These are phyloP conservation scores for Edolisoma coerulescens DNA, from an alignment of 2,113 vertebrate species.

Conservation along the genomic window DNA sequence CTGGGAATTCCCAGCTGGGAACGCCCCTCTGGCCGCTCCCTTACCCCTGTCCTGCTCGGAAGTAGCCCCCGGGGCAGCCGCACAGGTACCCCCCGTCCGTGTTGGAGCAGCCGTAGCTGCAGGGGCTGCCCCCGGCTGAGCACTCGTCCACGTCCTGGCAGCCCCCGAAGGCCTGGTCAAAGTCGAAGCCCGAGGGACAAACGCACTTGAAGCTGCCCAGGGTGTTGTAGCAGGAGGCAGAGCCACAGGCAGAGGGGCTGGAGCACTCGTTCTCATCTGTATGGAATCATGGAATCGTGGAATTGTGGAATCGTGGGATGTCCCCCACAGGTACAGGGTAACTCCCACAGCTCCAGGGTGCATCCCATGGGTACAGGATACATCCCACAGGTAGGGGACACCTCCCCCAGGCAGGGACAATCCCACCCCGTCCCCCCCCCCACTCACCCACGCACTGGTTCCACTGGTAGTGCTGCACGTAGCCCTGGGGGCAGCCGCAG, in stretches of 20 bases:
- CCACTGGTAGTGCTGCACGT: slow-evolving; percentile 95
- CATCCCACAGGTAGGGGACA: rapidly evolving
- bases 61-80: slow-evolving; percentile 89
- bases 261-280: slow-evolving; percentile 92
- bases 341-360: no score
- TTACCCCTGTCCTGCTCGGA: slow-evolving; percentile 92
- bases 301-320: neutral
- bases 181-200: slow-evolving; percentile 92
- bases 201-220: slow-evolving; percentile 92
- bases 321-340: rapidly evolving
- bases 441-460: slow-evolving; percentile 93
- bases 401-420: rapidly evolving
- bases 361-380: rapidly evolving
- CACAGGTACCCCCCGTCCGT: slow-evolving; percentile 91
- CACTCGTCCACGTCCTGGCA: slow-evolving; percentile 95
- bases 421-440: no score
- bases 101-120: slow-evolving; percentile 91
- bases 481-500: slow-evolving; percentile 91
- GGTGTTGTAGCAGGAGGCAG: slow-evolving; percentile 92
- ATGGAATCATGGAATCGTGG: rapidly evolving
- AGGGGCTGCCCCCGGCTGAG: slow-evolving; percentile 73
- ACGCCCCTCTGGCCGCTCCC: neutral
- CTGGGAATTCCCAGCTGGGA: rapidly evolving
- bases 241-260: slow-evolving; percentile 77
- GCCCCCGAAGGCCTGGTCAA: slow-evolving; percentile 77